Percentiles rank a stretch among this genome's conserved stretches.
Evolutionary conservation across 2,888 invertebrate genomes (phyloP).

Genomic region (Pantelozetes paolii): DNA sequence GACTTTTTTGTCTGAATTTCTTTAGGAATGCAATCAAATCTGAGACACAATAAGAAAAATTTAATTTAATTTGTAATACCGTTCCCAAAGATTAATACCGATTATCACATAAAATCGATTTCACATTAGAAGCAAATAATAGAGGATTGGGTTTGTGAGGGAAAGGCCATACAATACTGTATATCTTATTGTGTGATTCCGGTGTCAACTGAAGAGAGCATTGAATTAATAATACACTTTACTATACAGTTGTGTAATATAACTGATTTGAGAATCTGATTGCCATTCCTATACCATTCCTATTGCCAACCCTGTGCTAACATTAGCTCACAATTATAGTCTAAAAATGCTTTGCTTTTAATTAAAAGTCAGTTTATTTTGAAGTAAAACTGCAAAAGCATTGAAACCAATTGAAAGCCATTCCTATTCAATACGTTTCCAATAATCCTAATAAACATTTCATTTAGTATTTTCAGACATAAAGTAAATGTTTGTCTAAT

Average conservation of each 20-base stretch:
- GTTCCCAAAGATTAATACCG: slow-evolving; percentile 8
- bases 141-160: not conserved
- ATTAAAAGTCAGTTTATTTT: no score
- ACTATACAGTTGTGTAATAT: no score
- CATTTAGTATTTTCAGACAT: no score
- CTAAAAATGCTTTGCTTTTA: no score
- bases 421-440: slow-evolving; percentile 13
- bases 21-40: not conserved
- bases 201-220: not conserved
- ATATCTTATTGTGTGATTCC: not conserved
- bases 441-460: no score
- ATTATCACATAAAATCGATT: slow-evolving; percentile 30
- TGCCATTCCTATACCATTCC: no score
- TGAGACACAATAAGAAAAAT: not conserved
- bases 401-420: not conserved
- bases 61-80: slow-evolving; percentile 18
- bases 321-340: no score
- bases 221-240: not conserved
- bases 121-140: not conserved
- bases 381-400: no score
- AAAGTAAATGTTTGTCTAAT: no score
- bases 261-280: no score
- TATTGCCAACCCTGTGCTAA: no score
- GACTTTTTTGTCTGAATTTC: not conserved
- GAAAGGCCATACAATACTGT: not conserved